Percentiles rank a stretch among this genome's conserved stretches.
Evolutionary conservation across 2,113 vertebrate species (phyloP).

Genomic region (Triplophysa siluroides): DNA sequence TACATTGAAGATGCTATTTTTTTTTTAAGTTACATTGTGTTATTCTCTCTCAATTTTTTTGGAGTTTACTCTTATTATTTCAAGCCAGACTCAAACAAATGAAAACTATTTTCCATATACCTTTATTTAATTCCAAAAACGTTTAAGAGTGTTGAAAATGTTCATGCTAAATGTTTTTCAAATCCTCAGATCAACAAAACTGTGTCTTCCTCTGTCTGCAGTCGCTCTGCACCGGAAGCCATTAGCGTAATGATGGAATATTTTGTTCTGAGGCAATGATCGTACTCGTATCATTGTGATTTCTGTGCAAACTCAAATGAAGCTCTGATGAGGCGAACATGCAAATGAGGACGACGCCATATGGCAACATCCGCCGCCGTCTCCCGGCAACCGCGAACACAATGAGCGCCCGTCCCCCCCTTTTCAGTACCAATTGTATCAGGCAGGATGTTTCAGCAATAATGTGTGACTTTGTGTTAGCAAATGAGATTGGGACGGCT

Average conservation of each 20-base stretch:
- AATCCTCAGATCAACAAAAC: constrained; percentile 3
- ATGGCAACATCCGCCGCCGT: constrained; percentile 45
- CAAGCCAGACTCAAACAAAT: not conserved
- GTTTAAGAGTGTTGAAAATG: not conserved
- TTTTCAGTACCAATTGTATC: constrained; percentile 39
- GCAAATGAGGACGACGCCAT: constrained; percentile 39
- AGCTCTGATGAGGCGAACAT: constrained; percentile 52
- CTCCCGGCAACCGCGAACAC: constrained; percentile 52
- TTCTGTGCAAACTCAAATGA: constrained; percentile 17
- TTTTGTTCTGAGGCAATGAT: constrained; percentile 37
- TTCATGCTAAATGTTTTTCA: constrained; percentile 9
- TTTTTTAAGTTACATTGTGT: not conserved
- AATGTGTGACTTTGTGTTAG: constrained; percentile 37
- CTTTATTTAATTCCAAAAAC: not conserved
- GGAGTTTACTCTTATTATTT: not conserved
- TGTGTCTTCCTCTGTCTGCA: constrained; percentile 12
- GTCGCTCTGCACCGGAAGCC: constrained; percentile 19
- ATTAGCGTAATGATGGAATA: constrained; percentile 42
- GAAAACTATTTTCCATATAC: not conserved
- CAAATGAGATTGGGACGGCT: constrained; percentile 20
- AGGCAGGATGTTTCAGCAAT: constrained; percentile 34
- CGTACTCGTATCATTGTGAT: constrained; percentile 23
- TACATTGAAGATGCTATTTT: too few species aligned
- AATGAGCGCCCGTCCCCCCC: constrained; percentile 51
- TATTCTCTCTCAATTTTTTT: not conserved